Base-by-base conservation (phyloP, 2,888 invertebrate genomes). In the Crossocerus cetratus region DNA sequence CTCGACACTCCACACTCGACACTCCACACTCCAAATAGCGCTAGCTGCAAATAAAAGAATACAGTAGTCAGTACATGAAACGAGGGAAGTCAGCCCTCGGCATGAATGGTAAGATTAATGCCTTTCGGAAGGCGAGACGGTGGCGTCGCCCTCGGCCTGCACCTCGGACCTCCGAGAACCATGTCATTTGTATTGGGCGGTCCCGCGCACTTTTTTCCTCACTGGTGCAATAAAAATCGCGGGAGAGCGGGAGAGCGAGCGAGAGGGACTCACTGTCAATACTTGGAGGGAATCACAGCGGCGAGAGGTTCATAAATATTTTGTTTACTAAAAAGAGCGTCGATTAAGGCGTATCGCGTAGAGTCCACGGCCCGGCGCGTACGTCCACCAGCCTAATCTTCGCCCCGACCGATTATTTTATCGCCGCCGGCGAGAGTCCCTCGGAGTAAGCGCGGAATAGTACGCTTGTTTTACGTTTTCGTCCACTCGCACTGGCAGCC, bases 291-390 rank as follows among this genome's bases (percentile, higher is more conserved):
- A 58, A 43, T 58, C 43, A 43, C 42, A 57, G 23, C 4, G 5
- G 57, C 32, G 49, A 45, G 65, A 42, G 23, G 20, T 16, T 21
- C 62, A 69, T 73, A 65, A 69, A 69, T 76, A 71, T 69, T 72
- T 71, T 75, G 69, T 75, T 75, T 69, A 65, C 62, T 44, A 45
- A 64, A 67, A 62, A 64, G 18, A 62, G 69, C 32, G 67, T 43
- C 65, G 72, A 74, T 75, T 76, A 77, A 75, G 67, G 65, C 66
- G 59, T 69, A 65, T 75, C 80, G 79, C 65, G 67, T 72, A 81
- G 76, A 81, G 82, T 82, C 76, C 81, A 75, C 58, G 75, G 69
- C 69, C 78, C 16, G 49, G 16, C 75, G 75, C 66, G 72, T 56
- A 63, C 67, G 65, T 76, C 67, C 62, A 71, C 43, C 58, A 65